These are phyloP conservation scores for Merluccius polli DNA, from an alignment of 2,797 vertebrate species.

Conservation along the genomic window DNA sequence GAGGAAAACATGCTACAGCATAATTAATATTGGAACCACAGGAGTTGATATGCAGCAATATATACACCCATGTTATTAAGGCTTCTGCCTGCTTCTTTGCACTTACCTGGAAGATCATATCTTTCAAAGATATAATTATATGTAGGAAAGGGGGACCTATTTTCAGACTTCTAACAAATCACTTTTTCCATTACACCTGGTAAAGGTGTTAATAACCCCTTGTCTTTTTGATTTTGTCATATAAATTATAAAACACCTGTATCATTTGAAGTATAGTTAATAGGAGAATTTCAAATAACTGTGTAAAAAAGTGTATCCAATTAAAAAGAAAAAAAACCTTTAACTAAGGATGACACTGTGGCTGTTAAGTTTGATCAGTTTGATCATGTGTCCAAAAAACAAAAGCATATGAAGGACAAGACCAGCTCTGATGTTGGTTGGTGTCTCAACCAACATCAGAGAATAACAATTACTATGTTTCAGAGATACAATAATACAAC, in stretches of 20 bases:
- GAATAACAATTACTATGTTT: background rate
- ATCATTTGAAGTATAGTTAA: slow-evolving; percentile 71
- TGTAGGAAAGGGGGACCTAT: slow-evolving; percentile 69
- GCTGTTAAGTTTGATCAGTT: slow-evolving; percentile 20
- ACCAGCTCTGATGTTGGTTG: slow-evolving; percentile 18
- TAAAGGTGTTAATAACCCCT: slow-evolving; percentile 79
- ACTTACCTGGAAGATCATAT: slow-evolving; percentile 75
- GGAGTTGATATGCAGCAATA: slow-evolving; percentile 63
- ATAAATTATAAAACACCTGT: slow-evolving; percentile 73
- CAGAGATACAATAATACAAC: background rate
- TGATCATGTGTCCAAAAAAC: slow-evolving; percentile 11
- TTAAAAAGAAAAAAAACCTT: slow-evolving; percentile 50
- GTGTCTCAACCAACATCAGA: slow-evolving; percentile 18
- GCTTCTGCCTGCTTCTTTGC: slow-evolving; percentile 55
- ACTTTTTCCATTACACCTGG: slow-evolving; percentile 75
- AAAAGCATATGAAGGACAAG: slow-evolving; percentile 23
- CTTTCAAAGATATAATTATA: slow-evolving; percentile 77
- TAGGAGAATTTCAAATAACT: slow-evolving; percentile 63
- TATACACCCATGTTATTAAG: slow-evolving; percentile 72
- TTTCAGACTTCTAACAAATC: slow-evolving; percentile 77
- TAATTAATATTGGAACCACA: slow-evolving; percentile 65
- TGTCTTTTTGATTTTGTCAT: slow-evolving; percentile 74
- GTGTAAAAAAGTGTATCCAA: slow-evolving; percentile 45
- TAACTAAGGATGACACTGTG: slow-evolving; percentile 25
- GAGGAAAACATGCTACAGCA: slow-evolving; percentile 53